phyloP scores from a whole-genome alignment of 2,113 vertebrate species.

The Erythrolamprus reginae region DNA sequence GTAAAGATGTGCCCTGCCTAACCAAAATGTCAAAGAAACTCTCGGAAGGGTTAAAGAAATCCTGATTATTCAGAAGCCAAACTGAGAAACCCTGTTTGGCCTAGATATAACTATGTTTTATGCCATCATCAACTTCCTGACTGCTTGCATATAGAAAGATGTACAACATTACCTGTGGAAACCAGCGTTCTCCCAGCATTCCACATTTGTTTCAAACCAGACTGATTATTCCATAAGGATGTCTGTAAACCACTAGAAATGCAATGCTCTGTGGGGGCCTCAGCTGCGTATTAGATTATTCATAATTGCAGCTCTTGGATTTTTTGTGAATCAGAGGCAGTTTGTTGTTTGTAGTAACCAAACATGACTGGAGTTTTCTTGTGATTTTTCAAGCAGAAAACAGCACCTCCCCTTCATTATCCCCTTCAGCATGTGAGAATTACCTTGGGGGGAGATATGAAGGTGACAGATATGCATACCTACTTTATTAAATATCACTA shows the following conservation, averaged over 20 bases:
- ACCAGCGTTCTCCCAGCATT: neutral
- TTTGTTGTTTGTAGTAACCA: neutral
- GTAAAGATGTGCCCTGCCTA: neutral
- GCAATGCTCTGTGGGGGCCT: neutral
- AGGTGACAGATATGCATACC: neutral
- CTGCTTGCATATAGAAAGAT: neutral
- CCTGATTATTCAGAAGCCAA: neutral
- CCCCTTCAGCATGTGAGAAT: neutral
- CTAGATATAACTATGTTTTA: neutral
- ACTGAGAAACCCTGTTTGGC: neutral
- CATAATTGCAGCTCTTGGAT: neutral
- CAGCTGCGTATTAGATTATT: neutral
- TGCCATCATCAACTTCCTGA: neutral
- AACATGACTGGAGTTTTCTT: neutral
- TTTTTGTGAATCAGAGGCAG: neutral
- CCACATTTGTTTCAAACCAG: neutral
- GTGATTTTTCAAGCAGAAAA: neutral
- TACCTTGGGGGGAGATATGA: neutral
- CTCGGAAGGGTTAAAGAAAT: neutral
- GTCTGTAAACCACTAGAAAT: neutral
- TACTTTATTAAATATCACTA: neutral
- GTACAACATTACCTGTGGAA: neutral
- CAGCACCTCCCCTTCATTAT: neutral
- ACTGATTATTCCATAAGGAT: neutral
- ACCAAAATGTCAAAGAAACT: neutral